Conservation (phyloP, 2,113 vertebrate species). For the Phoenicopterus ruber region DNA sequence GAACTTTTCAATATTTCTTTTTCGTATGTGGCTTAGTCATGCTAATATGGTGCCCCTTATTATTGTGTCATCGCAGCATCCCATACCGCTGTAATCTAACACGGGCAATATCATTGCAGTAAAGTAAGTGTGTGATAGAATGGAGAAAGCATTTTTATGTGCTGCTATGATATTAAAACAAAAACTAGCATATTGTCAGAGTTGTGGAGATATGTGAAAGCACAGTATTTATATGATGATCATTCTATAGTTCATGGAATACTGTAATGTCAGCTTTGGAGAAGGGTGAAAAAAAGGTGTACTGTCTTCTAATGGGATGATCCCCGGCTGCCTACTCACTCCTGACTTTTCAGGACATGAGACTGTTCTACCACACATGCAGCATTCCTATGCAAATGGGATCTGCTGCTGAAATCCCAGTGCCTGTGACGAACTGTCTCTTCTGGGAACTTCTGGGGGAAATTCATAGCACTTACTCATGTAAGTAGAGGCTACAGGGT, state of each 20-base stretch:
- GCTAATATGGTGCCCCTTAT: not conserved
- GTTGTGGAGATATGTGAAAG: not conserved
- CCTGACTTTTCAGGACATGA: not conserved
- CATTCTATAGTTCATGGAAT: not conserved
- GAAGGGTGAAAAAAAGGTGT: not conserved
- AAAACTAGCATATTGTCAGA: accelerated
- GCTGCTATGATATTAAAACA: not conserved
- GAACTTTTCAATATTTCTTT: not conserved
- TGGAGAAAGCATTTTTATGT: not conserved
- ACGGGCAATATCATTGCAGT: not conserved
- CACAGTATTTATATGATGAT: not conserved
- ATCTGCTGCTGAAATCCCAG: not conserved
- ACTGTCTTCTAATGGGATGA: not conserved
- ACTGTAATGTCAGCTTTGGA: not conserved
- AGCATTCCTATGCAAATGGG: not conserved
- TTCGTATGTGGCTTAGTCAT: not conserved
- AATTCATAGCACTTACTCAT: not conserved
- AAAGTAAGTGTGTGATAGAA: not conserved
- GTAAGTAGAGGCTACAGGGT: not conserved
- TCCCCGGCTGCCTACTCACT: not conserved
- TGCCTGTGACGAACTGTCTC: not conserved
- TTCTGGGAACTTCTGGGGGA: not conserved
- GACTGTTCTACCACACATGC: accelerated
- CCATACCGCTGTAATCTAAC: not conserved
- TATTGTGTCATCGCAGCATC: not conserved